Base-by-base conservation (phyloP, 1,140 invertebrate genomes). In the Cydia pomonella region DNA sequence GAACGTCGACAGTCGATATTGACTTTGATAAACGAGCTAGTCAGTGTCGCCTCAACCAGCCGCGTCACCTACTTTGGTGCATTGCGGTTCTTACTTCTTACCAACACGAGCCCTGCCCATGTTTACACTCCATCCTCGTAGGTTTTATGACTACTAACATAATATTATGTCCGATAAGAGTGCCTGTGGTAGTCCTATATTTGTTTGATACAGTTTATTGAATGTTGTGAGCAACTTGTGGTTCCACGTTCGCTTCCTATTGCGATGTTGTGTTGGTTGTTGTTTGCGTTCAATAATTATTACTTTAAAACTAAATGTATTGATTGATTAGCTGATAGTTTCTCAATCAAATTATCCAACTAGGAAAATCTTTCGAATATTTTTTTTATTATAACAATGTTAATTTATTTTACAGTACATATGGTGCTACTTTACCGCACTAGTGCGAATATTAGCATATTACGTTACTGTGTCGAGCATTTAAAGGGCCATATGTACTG, bases 21-120 rank as follows among this genome's bases (percentile, higher is more conserved):
- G 89, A 88, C 90, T 91, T 90, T 92, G 90, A 91, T 92, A 91
- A 92, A 91, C 87, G 89, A 90, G 82, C 83, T 72, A 86, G 79
- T 83, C 82, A 85, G 80, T 88, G 88, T 90, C 87, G 84, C 86
- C 87, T 84, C 85, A 83, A 91, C 86, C 81, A 90, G 86, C 88
- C 80, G 85, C 85, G 89, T 91, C 89, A 92, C 87, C 81, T 84
- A 84, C 81, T 89, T 90, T 91, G 89, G 89, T 92, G 89, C 91
- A 92, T 86, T 92, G 91, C 89, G 91, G 89, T 85, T 77, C 75
- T 74, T 82, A 87, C 85, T 87, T 88, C 81, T 82, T 79, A 85
- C 64, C 64, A 69, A 66, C 33, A 81, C 33, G 2, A 38, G 63
- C 84, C 82, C 80, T 80, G 79, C 90, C 88, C 88, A 86, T 91